Evolutionary conservation across 2,113 vertebrate species (phyloP).

Genomic region (Rhodinocichla rosea): DNA sequence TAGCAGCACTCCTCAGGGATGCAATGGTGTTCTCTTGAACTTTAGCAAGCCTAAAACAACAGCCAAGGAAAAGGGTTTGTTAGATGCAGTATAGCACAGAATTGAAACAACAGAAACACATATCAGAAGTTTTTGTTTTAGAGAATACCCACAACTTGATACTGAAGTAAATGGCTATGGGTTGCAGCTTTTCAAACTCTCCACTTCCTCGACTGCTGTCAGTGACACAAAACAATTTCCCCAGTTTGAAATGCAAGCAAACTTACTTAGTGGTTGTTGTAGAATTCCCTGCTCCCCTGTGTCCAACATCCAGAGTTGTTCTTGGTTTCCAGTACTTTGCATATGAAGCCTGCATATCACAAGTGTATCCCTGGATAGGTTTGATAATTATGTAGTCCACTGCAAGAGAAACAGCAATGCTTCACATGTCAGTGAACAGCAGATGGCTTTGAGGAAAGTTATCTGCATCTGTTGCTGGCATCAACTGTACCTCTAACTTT

Average conservation of each 20-base stretch:
- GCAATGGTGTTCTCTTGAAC: slow-evolving; percentile 94
- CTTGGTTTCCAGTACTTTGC: slow-evolving; percentile 92
- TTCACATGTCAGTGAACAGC: neutral
- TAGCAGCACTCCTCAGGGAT: slow-evolving; percentile 92
- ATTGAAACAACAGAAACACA: neutral
- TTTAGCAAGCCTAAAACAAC: slow-evolving; percentile 85
- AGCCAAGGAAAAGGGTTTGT: neutral
- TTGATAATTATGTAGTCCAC: slow-evolving; percentile 95
- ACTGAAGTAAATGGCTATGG: neutral
- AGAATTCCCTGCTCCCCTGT: slow-evolving; percentile 91
- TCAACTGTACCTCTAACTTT: slow-evolving; percentile 88
- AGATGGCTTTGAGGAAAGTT: neutral
- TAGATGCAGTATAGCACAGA: neutral
- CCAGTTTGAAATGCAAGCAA: neutral
- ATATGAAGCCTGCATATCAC: slow-evolving; percentile 89
- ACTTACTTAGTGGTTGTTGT: slow-evolving; percentile 85
- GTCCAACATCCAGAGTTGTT: slow-evolving; percentile 88
- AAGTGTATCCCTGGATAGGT: slow-evolving; percentile 81
- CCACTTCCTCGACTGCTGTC: neutral
- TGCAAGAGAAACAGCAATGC: slow-evolving; percentile 45
- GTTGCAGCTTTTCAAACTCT: neutral
- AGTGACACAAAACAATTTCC: neutral
- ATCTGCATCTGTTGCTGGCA: neutral
- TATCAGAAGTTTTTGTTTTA: neutral
- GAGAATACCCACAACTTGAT: neutral